Base-by-base conservation (phyloP, 2,888 invertebrate species). In the Mechanitis mazaeus region DNA sequence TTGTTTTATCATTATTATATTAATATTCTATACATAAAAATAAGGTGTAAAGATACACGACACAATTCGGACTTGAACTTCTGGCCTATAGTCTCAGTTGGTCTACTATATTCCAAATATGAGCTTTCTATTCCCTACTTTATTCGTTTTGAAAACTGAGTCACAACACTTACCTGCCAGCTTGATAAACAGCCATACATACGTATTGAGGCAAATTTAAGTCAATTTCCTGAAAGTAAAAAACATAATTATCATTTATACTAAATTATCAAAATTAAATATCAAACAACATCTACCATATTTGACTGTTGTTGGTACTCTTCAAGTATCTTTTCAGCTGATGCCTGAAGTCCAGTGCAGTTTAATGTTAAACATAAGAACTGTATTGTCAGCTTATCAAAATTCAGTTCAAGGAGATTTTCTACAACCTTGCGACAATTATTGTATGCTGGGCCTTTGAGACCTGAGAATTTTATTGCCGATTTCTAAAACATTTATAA, bases 121-220 rank as follows among this genome's bases (percentile, higher is more conserved):
- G 20, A 20, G 20, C 20, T 20, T 20, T 20, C 20, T 20, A 20
- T 20, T 20, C 20, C 20, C 20, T 20, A 20, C 20, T 20, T 20
- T 20, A 20, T 20, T 20, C 20, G 20, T 20, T 20, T 20, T 20
- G 20, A 20, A 20, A 20, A 20, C 20, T 20, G 20, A 20, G 20
- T 20, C 20, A 35, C 35, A 53, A 55, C 47, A 65, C 73, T 76
- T 77, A 92, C 91, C 92, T 93, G 80, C 93, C 92, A 33, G 93
- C 92, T 67, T 92, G 92, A 72, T 88, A 92, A 0, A 93, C 92
- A 2, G 93, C 92, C 88, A 93, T 92, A 55, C 92, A 91, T 1
- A 91, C 87, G 80, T 93, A 94, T 69, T 94, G 94, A 0, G 93
- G 93, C 71, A 94, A 91, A 56, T 81, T 85, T 31, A 92, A 73